A percentile compares a stretch with the other conserved stretches of the same genome.
These are phyloP conservation scores for Bombyx mandarina DNA, from an alignment of 1,140 invertebrate species.

Conservation along the genomic window DNA sequence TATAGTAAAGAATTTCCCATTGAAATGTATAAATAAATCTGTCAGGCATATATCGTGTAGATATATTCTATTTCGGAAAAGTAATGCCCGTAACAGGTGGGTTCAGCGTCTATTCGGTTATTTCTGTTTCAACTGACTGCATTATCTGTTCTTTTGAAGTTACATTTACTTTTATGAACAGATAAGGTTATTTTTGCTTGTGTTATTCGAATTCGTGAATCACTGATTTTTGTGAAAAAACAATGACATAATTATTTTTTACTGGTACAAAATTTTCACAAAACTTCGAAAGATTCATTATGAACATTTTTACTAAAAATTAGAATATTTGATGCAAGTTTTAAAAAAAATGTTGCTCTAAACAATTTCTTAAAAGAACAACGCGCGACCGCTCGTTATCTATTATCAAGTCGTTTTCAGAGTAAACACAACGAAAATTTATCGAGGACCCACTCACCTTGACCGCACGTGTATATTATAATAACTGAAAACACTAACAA, in stretches of 20 bases:
- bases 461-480: constrained; percentile 28
- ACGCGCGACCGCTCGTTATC: background rate
- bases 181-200: constrained; percentile 28
- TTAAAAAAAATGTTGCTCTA: background rate
- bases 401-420: constrained; percentile 1
- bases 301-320: too few species aligned
- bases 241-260: too few species aligned
- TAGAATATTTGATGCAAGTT: background rate
- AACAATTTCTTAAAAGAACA: background rate
- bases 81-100: constrained; percentile 44
- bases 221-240: background rate
- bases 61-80: constrained; percentile 45
- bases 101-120: constrained; percentile 38
- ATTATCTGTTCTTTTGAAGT: constrained; percentile 53
- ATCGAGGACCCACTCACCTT: constrained; percentile 33
- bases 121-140: constrained; percentile 38
- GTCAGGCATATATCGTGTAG: constrained; percentile 34
- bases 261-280: too few species aligned
- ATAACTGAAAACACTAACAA: constrained; percentile 30
- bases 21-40: constrained; percentile 33
- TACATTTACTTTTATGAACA: constrained; percentile 29
- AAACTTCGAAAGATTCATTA: too few species aligned
- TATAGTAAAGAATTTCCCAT: too few species aligned
- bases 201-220: constrained; percentile 4
- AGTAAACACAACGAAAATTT: constrained; percentile 5